Evolutionary conservation across 1,140 invertebrate genomes (phyloP).

Genomic region (Lasioglossum baleicum): DNA sequence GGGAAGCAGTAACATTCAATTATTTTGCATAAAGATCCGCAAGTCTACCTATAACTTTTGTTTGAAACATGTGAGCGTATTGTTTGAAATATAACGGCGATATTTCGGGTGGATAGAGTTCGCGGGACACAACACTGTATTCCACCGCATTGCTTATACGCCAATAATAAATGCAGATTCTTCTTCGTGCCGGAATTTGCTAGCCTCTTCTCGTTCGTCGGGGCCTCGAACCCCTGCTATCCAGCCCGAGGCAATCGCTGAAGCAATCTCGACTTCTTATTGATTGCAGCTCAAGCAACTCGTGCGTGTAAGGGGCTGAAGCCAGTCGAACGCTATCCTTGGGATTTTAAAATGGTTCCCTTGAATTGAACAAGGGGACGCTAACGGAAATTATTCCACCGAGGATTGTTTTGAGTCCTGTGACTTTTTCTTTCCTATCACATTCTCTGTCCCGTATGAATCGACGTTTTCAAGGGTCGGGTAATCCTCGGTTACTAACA

Average conservation of each 20-base stretch:
- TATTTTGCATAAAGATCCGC: no score
- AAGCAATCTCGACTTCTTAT: constrained; percentile 66
- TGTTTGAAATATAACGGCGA: background rate
- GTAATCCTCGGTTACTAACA: no score
- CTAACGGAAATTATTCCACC: constrained; percentile 52
- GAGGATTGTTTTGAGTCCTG: constrained; percentile 31
- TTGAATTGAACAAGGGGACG: constrained; percentile 56
- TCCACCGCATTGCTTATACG: constrained; percentile 41
- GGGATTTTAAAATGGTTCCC: constrained; percentile 57
- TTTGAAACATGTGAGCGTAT: no score
- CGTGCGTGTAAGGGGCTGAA: constrained; percentile 63
- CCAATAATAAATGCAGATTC: constrained; percentile 60
- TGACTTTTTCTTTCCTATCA: background rate
- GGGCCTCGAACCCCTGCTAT: constrained; percentile 21
- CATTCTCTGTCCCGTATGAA: background rate
- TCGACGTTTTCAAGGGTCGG: no score
- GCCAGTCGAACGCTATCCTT: constrained; percentile 47
- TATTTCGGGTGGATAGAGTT: background rate
- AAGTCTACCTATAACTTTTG: no score
- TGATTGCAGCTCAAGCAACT: constrained; percentile 64
- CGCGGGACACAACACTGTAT: no score
- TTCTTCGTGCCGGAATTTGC: constrained; percentile 10
- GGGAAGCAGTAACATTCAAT: no score
- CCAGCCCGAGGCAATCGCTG: constrained; percentile 56
- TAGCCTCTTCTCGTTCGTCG: constrained; percentile 28